Base-by-base conservation (phyloP, 92 coral and sea anemone genomes). In the Phenganax marumi region DNA sequence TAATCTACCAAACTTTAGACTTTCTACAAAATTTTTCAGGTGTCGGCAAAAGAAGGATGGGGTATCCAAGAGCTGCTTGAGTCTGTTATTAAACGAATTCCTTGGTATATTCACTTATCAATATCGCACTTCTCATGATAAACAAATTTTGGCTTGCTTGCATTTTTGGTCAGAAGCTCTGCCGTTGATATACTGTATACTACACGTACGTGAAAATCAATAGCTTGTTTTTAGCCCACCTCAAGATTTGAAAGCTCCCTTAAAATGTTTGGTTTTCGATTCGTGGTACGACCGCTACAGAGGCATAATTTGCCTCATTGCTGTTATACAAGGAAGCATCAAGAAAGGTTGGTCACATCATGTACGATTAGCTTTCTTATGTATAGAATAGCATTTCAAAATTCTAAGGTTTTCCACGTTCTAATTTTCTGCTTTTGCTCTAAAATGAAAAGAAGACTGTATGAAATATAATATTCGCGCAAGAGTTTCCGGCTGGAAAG, bases 231-330 rank as follows among this genome's bases (percentile, higher is more conserved):
- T 0, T 66, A 94, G 98, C 63, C 98, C 97, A 60, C 85, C 84
- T 79, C 83, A 89, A 66, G 87, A 90, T 57, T 48, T 70, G 0
- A 26, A 74, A 22, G 75, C 86, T 9, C 93, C 93, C 0, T 50
- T 95, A 57, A 86, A 86, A 53, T 93, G 97, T 51, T 86, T 95
- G 17, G 85, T 95, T 57, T 92, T 95, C 79, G 98, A 95, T 73
- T 92, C 98, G 11, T 95, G 98, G 98, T 95, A 95, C 77, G 98
- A 95, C 18, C 98, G 93, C 70, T 95, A 92, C 63, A 90, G 91
- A 86, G 98, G 98, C 54, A 97, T 92, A 23, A 89, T 95, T 50
- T 92, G 98, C 66, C 91, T 95, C 68, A 86, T 93, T 7, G 98
- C 98, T 16, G 86, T 95, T 46, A 80, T 92, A 26, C 86, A 93